Conservation (phyloP, 2,888 invertebrate genomes). For the Protophormia terraenovae region DNA sequence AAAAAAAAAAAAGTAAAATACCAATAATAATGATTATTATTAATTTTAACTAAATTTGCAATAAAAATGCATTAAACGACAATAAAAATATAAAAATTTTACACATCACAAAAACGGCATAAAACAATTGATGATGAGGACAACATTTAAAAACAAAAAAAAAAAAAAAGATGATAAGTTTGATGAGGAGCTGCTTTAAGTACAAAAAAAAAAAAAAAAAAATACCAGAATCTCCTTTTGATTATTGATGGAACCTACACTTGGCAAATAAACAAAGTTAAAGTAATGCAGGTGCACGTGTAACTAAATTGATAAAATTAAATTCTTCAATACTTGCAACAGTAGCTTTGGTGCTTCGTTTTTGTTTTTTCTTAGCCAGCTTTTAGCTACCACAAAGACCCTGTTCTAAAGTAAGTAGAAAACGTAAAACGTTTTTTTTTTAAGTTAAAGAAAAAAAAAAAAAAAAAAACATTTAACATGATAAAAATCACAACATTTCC, state of each 20-base stretch:
- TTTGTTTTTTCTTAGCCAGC: too few species aligned
- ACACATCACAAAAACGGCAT: conserved; percentile 39
- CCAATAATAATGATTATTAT: conserved; percentile 55
- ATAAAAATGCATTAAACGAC: conserved; percentile 66
- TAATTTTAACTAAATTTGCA: conserved; percentile 68
- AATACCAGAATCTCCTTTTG: neutral
- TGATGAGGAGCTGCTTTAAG: conserved; percentile 24
- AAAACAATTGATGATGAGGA: conserved; percentile 24
- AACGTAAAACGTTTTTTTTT: too few species aligned
- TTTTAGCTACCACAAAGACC: too few species aligned
- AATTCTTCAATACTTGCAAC: neutral
- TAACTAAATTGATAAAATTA: conserved; percentile 58
- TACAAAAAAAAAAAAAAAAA: neutral
- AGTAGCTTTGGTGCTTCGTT: too few species aligned
- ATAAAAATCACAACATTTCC: conserved; percentile 67
- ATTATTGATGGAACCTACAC: conserved; percentile 63
- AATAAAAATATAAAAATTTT: conserved; percentile 62
- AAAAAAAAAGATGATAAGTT: conserved; percentile 24
- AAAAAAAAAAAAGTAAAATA: neutral
- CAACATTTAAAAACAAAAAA: neutral
- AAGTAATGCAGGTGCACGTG: conserved; percentile 66
- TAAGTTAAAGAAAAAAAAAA: conserved; percentile 1
- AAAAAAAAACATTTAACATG: conserved; percentile 53
- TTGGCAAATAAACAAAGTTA: neutral
- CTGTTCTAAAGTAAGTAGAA: too few species aligned